Base-by-base conservation (phyloP, 37 sponge, comb jelly and placozoan species). In the Theonella swinhoei region DNA sequence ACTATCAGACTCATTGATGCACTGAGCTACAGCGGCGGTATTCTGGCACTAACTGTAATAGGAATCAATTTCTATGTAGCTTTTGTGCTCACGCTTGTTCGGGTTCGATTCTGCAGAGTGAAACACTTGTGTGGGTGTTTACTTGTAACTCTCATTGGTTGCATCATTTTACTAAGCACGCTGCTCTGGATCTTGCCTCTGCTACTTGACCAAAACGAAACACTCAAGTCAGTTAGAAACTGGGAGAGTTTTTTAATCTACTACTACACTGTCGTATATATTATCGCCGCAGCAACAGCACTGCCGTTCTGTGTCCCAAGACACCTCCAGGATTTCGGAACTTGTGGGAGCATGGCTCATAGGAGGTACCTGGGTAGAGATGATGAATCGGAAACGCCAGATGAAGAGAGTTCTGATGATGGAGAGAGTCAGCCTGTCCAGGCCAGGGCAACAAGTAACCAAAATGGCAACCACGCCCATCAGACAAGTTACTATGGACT, bases 21-120 rank as follows among this genome's bases (percentile, higher is more conserved):
- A 3, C 66, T 83, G 0, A 76, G 84, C 1, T 42, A 75, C 36
- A 74, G 75, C 20, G 84, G 84, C 3, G 84, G 84, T 7, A 76
- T 83, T 54, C 64, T 83, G 54, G 76, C 75, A 0, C 66, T 83
- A 28, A 76, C 84, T 0, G 30, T 76, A 4, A 47, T 75, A 3
- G 58, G 74, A 7, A 74, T 83, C 75, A 83, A 83, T 54, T 23
- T 83, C 28, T 74, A 83, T 14, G 11, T 47, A 14, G 54, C 54
- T 47, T 14, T 47, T 14, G 11, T 47, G 54, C 14, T 47, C 54
- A 17, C 54, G 14, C 54, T 47, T 7, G 54, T 14, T 47, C 7
- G 14, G 14, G 11, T 47, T 14, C 11, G 54, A 17, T 47, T 7
- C 54, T 47, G 54, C 54, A 7, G 54, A 7, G 14, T 7, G 54